Percentiles rank a stretch among this genome's conserved stretches.
phyloP scores from a whole-genome alignment of 2,888 invertebrate species.

The Eupithecia tripunctaria region DNA sequence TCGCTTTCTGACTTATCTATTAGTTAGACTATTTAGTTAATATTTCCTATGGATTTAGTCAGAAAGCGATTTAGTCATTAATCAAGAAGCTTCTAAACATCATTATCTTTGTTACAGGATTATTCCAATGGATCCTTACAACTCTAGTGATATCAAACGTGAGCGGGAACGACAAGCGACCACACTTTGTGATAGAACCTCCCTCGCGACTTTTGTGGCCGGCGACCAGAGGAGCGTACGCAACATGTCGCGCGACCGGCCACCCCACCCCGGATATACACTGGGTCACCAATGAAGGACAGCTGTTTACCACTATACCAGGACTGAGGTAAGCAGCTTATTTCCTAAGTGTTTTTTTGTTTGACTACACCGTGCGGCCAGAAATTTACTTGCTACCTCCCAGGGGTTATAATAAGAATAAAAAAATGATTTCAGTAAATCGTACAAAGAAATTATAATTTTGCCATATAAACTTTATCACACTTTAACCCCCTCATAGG shows the following conservation, averaged over 20 bases:
- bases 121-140: conserved; percentile 55
- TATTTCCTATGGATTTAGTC: too few relatives aligned
- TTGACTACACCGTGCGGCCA: too few relatives aligned
- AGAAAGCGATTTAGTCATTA: too few relatives aligned
- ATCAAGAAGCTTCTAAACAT: too few relatives aligned
- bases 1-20: too few relatives aligned
- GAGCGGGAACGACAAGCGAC: conserved; percentile 71
- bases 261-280: conserved; percentile 75
- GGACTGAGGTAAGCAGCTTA: conserved; percentile 66
- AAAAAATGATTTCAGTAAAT: too few relatives aligned
- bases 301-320: conserved; percentile 77
- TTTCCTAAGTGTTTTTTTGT: neutral
- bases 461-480: too few relatives aligned
- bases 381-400: too few relatives aligned
- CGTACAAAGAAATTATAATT: too few relatives aligned
- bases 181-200: conserved; percentile 73
- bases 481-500: too few relatives aligned
- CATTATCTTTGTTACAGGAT: conserved; percentile 26
- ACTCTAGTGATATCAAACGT: conserved; percentile 57
- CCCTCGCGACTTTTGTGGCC: conserved; percentile 78
- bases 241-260: conserved; percentile 71
- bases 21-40: too few relatives aligned
- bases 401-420: too few relatives aligned
- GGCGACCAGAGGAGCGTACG: conserved; percentile 74
- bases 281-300: conserved; percentile 79